phyloP scores from a whole-genome alignment of 2,797 vertebrate species.

The Eleutherodactylus coqui region DNA sequence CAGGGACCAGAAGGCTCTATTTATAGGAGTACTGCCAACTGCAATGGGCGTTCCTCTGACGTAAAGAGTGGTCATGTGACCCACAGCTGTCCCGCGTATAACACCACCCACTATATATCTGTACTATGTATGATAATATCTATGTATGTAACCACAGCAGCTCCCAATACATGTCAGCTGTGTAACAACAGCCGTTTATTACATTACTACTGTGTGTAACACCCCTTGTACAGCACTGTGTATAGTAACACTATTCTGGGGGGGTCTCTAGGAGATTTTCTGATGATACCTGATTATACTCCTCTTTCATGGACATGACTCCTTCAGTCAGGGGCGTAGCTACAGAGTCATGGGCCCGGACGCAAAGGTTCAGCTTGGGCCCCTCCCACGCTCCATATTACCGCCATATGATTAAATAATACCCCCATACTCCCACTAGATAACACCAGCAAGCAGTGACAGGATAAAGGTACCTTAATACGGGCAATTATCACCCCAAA shows the following conservation, averaged over 20 bases:
- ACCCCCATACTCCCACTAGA: too few relatives aligned
- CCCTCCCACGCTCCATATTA: too few relatives aligned
- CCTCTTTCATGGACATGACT: too few relatives aligned
- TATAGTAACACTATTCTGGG: background rate
- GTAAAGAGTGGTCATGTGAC: constrained; percentile 10
- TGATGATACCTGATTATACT: too few relatives aligned
- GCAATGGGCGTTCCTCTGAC: constrained; percentile 48
- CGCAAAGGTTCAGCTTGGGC: too few relatives aligned
- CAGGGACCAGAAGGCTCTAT: constrained; percentile 19
- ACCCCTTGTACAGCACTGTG: background rate
- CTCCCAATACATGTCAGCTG: background rate
- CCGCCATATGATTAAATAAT: too few relatives aligned
- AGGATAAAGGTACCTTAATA: too few relatives aligned
- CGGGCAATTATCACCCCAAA: too few relatives aligned
- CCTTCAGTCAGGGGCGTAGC: too few relatives aligned
- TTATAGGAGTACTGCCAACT: constrained; percentile 58
- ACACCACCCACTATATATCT: background rate
- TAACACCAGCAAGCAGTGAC: too few relatives aligned
- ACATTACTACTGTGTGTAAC: background rate
- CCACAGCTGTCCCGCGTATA: background rate
- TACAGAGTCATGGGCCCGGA: too few relatives aligned
- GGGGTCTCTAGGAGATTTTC: too few relatives aligned
- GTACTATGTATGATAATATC: background rate
- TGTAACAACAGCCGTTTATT: background rate
- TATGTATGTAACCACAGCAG: background rate